phyloP scores from a whole-genome alignment of 2,113 vertebrate species.

The Xiphophorus hellerii region DNA sequence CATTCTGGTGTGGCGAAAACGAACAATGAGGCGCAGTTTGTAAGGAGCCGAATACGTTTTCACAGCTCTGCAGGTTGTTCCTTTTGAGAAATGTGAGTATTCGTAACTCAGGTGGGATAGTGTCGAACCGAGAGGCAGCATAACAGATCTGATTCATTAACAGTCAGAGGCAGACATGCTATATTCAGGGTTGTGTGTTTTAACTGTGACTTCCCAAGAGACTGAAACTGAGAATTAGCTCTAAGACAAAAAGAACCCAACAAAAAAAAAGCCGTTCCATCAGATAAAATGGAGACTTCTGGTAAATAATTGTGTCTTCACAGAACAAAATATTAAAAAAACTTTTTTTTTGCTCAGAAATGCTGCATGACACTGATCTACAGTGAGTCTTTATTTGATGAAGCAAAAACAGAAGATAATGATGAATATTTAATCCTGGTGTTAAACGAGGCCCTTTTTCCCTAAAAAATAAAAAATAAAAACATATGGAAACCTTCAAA shows the following conservation, averaged over 20 bases:
- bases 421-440: conserved; percentile 17
- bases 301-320: background rate
- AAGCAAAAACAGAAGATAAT: conserved; percentile 30
- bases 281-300: conserved; percentile 1
- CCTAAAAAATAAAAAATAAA: background rate
- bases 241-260: background rate
- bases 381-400: background rate
- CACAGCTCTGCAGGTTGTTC: background rate
- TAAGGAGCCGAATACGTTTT: background rate
- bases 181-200: background rate
- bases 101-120: background rate
- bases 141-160: background rate
- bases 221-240: background rate
- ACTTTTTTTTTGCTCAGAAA: background rate
- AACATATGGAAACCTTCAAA: conserved; percentile 1
- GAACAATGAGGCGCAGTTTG: too few species aligned
- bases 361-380: background rate
- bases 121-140: background rate
- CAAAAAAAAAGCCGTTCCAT: background rate
- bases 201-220: background rate
- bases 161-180: background rate
- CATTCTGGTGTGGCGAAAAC: too few species aligned
- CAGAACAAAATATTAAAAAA: conserved; percentile 1
- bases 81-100: background rate
- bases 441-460: background rate